Percentiles rank a stretch among this genome's conserved stretches.
phyloP scores from a whole-genome alignment of 1,140 invertebrate species.

The Brachionus paranguensis region DNA sequence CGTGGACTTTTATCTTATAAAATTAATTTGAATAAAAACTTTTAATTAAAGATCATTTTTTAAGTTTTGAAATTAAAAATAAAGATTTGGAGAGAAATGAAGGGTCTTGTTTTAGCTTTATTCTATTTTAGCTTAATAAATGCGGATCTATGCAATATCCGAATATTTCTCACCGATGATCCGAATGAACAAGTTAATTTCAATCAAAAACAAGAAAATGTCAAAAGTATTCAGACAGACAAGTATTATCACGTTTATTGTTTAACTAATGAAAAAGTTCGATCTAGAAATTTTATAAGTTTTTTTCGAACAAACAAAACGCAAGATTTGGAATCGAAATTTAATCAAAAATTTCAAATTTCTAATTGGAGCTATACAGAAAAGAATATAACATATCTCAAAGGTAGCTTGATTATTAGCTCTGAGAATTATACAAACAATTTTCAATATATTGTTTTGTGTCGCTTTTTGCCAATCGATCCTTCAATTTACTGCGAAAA shows the following conservation, averaged over 20 bases:
- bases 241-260: constrained; percentile 21
- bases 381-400: constrained; percentile 6
- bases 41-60: background rate
- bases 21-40: constrained; percentile 10
- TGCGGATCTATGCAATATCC: constrained; percentile 1
- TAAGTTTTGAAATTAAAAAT: background rate
- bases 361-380: background rate
- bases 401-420: background rate
- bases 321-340: background rate
- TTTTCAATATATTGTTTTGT: background rate
- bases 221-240: background rate
- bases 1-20: background rate
- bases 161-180: background rate
- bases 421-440: background rate
- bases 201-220: background rate
- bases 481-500: constrained; percentile 18
- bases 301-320: background rate
- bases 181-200: background rate
- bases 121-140: background rate
- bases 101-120: background rate
- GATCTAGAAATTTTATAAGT: constrained; percentile 11
- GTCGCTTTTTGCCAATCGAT: background rate
- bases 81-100: background rate
- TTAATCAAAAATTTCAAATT: constrained; percentile 17
- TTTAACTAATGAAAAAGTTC: constrained; percentile 21